Percentiles rank a stretch among this genome's conserved stretches.
Evolutionary conservation across 2,113 vertebrate genomes (phyloP).

Genomic region (Xiphorhynchus elegans): DNA sequence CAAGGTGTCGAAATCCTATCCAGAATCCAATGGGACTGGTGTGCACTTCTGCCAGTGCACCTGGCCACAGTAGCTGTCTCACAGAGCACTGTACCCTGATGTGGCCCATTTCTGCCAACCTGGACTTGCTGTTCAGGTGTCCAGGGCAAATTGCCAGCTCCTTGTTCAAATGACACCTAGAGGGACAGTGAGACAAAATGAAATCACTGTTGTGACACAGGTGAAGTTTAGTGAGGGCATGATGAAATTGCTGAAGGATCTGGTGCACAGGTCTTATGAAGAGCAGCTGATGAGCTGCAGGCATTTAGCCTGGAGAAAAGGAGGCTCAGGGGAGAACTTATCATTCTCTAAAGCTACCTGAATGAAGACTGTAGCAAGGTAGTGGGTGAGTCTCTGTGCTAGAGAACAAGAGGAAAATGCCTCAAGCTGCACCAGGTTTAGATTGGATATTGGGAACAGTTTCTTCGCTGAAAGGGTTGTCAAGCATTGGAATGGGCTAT

Average conservation of each 20-base stretch:
- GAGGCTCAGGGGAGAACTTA: not conserved
- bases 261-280: not conserved
- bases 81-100: not conserved
- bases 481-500: not conserved
- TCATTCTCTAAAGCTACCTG: not conserved
- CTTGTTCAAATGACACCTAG: not conserved
- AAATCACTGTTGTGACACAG: not conserved
- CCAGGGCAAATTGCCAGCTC: not conserved
- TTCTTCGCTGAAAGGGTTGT: not conserved
- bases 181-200: not conserved
- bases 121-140: not conserved
- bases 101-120: not conserved
- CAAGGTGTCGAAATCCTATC: not conserved
- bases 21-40: fast-evolving
- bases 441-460: not conserved
- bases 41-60: not conserved
- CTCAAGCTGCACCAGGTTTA: not conserved
- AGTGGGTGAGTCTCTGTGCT: not conserved
- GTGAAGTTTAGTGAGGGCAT: not conserved
- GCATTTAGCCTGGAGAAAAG: not conserved
- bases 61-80: not conserved
- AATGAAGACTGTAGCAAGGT: not conserved
- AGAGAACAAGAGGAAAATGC: not conserved
- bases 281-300: not conserved
- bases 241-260: not conserved